phyloP scores from a whole-genome alignment of 2,113 vertebrate species.

The Barnardius zonarius region DNA sequence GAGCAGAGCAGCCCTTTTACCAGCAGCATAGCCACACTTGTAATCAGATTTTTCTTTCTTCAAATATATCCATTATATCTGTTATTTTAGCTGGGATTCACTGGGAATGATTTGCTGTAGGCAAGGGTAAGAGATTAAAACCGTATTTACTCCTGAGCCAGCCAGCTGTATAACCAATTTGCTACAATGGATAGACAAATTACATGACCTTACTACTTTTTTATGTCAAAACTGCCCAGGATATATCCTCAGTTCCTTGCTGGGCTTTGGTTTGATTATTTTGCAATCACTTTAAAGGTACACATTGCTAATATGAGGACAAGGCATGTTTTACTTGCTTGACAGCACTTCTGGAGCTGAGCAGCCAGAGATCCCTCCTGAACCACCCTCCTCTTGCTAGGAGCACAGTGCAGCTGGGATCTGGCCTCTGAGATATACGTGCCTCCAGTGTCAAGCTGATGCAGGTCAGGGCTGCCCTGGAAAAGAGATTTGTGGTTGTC shows the following conservation, averaged over 20 bases:
- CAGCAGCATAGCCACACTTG: background rate
- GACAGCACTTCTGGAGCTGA: background rate
- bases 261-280: background rate
- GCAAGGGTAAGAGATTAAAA: background rate
- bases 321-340: background rate
- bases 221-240: background rate
- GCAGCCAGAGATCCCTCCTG: background rate
- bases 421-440: background rate
- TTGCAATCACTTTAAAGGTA: background rate
- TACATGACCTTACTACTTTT: background rate
- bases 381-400: background rate
- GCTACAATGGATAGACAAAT: background rate
- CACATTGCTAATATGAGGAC: background rate
- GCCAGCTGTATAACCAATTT: background rate
- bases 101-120: background rate
- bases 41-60: background rate
- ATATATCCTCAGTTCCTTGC: background rate
- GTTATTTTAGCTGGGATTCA: background rate
- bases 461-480: background rate
- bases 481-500: background rate
- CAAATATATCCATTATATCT: background rate
- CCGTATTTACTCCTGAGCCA: background rate
- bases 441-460: background rate
- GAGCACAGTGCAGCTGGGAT: background rate
- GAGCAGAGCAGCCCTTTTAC: background rate